Evolutionary conservation across 2,113 vertebrate genomes (phyloP).

Genomic region (Dascyllus trimaculatus): DNA sequence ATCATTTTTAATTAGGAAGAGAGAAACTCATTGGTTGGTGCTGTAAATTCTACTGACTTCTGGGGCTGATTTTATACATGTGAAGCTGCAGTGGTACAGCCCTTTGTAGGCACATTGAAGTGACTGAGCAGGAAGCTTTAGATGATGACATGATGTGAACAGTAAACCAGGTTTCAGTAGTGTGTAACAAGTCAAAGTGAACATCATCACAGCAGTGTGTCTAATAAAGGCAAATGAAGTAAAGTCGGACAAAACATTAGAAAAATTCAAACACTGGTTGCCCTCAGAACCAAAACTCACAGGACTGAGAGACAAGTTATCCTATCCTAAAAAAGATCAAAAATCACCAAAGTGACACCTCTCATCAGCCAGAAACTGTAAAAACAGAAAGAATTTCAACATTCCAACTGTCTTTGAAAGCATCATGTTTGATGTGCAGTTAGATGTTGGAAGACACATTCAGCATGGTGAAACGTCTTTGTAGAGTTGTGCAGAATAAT

Average conservation of each 20-base stretch:
- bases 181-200: constrained; percentile 2
- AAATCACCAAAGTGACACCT: too few species aligned
- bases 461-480: too few species aligned
- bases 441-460: too few species aligned
- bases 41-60: neutral
- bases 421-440: too few species aligned
- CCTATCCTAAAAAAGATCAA: too few species aligned
- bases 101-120: neutral
- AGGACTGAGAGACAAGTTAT: too few species aligned
- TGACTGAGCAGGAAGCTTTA: neutral
- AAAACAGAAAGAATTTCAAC: too few species aligned
- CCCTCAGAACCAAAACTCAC: too few species aligned
- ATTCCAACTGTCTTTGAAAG: too few species aligned
- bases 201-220: neutral
- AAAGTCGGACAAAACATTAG: neutral
- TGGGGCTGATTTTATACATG: neutral
- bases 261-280: neutral
- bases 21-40: neutral
- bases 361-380: too few species aligned
- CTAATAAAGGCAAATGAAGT: neutral
- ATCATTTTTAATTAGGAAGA: neutral
- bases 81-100: neutral
- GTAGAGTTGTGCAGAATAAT: too few species aligned
- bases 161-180: neutral
- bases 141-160: neutral